phyloP scores from a whole-genome alignment of 2,113 vertebrate species.

The Mesitornis unicolor region DNA sequence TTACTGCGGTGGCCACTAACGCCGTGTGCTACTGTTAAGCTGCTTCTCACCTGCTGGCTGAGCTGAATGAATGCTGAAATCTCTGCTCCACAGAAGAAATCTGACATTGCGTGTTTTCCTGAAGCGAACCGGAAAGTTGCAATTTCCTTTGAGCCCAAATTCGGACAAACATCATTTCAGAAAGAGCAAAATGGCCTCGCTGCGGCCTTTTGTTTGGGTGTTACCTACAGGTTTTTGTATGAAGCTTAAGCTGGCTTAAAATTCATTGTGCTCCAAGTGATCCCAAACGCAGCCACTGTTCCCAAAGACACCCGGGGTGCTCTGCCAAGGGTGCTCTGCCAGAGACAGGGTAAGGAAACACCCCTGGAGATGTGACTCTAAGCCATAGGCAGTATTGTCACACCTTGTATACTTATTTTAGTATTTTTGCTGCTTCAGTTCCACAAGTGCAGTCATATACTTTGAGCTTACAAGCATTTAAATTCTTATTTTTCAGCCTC shows the following conservation, averaged over 20 bases:
- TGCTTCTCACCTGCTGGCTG: slow-evolving; percentile 45
- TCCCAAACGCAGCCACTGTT: background rate
- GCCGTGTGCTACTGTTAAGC: background rate
- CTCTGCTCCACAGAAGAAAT: slow-evolving; percentile 16
- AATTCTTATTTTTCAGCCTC: background rate
- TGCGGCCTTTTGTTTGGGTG: slow-evolving; percentile 20
- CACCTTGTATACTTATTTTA: background rate
- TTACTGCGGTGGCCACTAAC: background rate
- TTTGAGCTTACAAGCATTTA: background rate
- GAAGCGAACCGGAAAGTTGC: slow-evolving; percentile 46
- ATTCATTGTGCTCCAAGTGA: background rate
- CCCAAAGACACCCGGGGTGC: background rate
- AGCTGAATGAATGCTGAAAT: background rate
- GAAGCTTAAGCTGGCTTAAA: background rate
- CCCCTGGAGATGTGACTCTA: background rate
- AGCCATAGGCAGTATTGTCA: background rate
- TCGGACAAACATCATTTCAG: slow-evolving; percentile 8
- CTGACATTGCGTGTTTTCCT: slow-evolving; percentile 33
- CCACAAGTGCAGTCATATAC: background rate
- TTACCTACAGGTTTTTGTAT: background rate
- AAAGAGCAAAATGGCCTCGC: background rate
- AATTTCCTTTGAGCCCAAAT: slow-evolving; percentile 39
- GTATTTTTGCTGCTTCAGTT: background rate
- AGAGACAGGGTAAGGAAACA: background rate
- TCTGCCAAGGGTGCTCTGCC: background rate